These are phyloP conservation scores for Bursaphelenchus okinawaensis DNA, from an alignment of 2,888 invertebrate genomes.

Conservation along the genomic window DNA sequence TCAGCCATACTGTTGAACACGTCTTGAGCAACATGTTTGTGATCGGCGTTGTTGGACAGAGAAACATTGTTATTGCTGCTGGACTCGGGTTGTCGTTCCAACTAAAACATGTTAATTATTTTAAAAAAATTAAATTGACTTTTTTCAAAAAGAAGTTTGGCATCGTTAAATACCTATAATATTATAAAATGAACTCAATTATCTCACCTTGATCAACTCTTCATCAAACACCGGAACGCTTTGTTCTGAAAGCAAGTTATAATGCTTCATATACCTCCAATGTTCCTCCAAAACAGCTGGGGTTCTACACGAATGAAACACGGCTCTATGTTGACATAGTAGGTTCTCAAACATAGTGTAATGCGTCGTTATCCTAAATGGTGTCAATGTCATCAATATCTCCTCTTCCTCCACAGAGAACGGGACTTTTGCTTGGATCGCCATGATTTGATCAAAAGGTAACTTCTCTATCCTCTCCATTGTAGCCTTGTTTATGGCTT, in stretches of 20 bases:
- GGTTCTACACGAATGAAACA: constrained; percentile 79
- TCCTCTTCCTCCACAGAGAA: constrained; percentile 61
- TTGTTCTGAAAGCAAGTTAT: constrained; percentile 83
- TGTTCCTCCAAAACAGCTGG: constrained; percentile 73
- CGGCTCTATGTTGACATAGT: constrained; percentile 73
- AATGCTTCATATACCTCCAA: constrained; percentile 87
- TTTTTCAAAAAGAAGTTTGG: neutral
- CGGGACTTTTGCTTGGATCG: constrained; percentile 8
- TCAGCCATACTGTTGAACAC: constrained; percentile 19
- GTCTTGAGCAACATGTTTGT: constrained; percentile 21
- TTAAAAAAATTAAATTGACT: constrained; percentile 2
- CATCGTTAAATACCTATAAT: no score
- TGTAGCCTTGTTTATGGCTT: constrained; percentile 70
- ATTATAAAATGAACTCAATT: constrained; percentile 1
- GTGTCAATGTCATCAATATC: constrained; percentile 75
- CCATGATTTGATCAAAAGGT: constrained; percentile 20
- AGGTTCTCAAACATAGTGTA: constrained; percentile 78
- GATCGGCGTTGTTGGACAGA: constrained; percentile 28
- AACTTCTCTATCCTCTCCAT: constrained; percentile 34
- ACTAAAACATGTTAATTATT: constrained; percentile 1
- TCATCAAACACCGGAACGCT: constrained; percentile 38
- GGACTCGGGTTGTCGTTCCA: constrained; percentile 11
- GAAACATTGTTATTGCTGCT: neutral
- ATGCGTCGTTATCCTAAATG: constrained; percentile 57
- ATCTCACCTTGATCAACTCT: constrained; percentile 19